Evolutionary conservation across 1,140 invertebrate species (phyloP), one percentile per base, ranked within the genome.

Genomic region (Tenebrio molitor): DNA sequence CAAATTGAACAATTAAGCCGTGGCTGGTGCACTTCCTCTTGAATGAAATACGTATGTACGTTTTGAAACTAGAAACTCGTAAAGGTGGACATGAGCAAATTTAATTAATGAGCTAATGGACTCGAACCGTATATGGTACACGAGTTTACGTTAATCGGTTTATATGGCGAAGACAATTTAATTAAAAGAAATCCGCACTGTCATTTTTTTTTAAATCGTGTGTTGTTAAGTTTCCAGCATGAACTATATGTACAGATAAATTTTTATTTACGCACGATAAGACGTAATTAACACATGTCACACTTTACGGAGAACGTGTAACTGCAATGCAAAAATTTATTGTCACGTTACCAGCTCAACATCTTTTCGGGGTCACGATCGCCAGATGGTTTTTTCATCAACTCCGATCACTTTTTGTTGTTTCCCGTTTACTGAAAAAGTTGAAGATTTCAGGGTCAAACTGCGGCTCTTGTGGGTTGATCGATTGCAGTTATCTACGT

Each of bases 41-140:
- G 23, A 25, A 12, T 39, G 36, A 39, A 39, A 39, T 12, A 39
- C 12, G 6, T 8, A 39, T 39, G 6, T 8, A 39, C 25, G 3
- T 39, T 39, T 39, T 12, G 36, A 39, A 39, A 39, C 36, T 39
- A 39, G 36, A 39, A 39, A 39, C 36, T 39, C 36, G 36, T 39
- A 39, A 58, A 58, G 50, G 50, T 58, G 50, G 50, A 58, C 50
- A 58, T 58, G 50, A 58, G 50, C 23, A 29, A 58, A 58, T 58
- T 58, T 58, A 25, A 58, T 58, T 58, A 58, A 58, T 23, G 50
- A 58, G 50, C 23, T 58, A 58, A 58, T 58, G 50, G 50, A 25
- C 2, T 29, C 16, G 46, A 19, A 14, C 36, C 44, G 17, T 50
- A 21, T 50, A 50, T 21, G 44, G 44, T 15, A n/a, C 2, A 7